phyloP scores from a whole-genome alignment of 1,140 invertebrate genomes.

The Harpegnathos saltator region DNA sequence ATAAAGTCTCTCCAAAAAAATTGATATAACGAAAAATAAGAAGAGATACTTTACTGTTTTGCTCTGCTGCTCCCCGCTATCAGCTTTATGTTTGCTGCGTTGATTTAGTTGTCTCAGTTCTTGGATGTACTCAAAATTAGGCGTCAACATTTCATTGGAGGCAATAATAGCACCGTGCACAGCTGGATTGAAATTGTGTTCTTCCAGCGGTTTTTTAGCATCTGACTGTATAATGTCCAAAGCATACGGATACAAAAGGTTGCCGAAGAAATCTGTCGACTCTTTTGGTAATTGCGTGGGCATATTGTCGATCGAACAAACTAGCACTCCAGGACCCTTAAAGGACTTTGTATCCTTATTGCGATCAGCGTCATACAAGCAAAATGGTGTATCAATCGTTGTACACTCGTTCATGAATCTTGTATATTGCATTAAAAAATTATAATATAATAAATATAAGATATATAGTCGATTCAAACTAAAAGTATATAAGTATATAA shows the following conservation, averaged over 20 bases:
- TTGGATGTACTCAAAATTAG: slow-evolving; percentile 97
- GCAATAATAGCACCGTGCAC: slow-evolving; percentile 97
- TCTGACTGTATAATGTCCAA: slow-evolving; percentile 96
- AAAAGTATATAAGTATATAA: too few relatives aligned
- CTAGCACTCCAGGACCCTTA: slow-evolving; percentile 97
- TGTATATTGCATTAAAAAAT: neutral
- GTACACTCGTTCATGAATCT: slow-evolving; percentile 99
- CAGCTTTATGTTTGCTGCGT: slow-evolving; percentile 82
- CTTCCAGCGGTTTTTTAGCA: slow-evolving; percentile 93
- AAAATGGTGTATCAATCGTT: slow-evolving; percentile 99
- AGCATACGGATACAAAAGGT: slow-evolving; percentile 95
- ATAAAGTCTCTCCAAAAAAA: too few relatives aligned
- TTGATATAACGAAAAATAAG: too few relatives aligned
- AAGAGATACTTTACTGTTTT: slow-evolving; percentile 65
- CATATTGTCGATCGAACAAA: slow-evolving; percentile 99
- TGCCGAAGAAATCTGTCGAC: slow-evolving; percentile 98
- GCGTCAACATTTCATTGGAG: slow-evolving; percentile 96
- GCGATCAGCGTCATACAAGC: slow-evolving; percentile 98
- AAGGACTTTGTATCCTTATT: slow-evolving; percentile 99
- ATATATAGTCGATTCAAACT: neutral
- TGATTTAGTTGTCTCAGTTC: slow-evolving; percentile 90
- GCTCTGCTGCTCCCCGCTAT: slow-evolving; percentile 73
- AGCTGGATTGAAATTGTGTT: slow-evolving; percentile 91
- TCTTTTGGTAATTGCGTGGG: slow-evolving; percentile 99
- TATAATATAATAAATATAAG: slow-evolving; percentile 1